Evolutionary conservation across 2,113 vertebrate genomes (phyloP), one percentile per base, ranked within the genome.

Genomic region (Lycaon pictus): DNA sequence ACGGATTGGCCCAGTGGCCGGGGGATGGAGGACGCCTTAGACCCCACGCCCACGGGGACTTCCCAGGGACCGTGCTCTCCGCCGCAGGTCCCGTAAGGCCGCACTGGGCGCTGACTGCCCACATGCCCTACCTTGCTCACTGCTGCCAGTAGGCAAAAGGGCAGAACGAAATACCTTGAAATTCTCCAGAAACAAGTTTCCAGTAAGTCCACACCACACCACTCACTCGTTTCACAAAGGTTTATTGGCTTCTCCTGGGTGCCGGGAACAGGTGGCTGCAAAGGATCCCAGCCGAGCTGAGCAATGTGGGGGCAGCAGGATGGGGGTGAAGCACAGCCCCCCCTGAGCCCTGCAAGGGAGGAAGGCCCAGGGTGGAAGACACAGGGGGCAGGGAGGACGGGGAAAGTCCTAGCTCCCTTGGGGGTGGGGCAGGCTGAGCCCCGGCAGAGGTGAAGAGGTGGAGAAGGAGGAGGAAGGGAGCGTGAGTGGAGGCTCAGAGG

Each of bases 131-230:
- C 93, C 84, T 37, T 0, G 25, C 72, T 58, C 56, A 17, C n/a
- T 0, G 22, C 93, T 13, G 29, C 71, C 1, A 83, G 20, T 0
- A 11, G 8, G 55, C 69, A 48, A 32, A 62, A 55, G 67, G 32
- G 32, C 37, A 11, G 79, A 43, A 22, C 0, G 35, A 63, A n/a
- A 43, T 7, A 3, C 1, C 60, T 13, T 2, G 35, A 48, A 35
- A 85, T 27, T 11, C 76, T 48, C 71, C 93, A 0, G 7, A 76
- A 43, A 76, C 17, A 1, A 2, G 35, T 12, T 43, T 17, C 65
- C 85, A 95, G 37, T 20, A 60, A 96, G 93, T 72, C 48, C 96
- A 98, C 93, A 9, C 51, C 0, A 7, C 76, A 93, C 93, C 17
- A 0, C 0, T 37, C 2, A 7, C 27, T 77, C 25, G 2, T 15